These are phyloP conservation scores for Onychomys torridus DNA, from an alignment of 2,797 vertebrate species.

Conservation along the genomic window DNA sequence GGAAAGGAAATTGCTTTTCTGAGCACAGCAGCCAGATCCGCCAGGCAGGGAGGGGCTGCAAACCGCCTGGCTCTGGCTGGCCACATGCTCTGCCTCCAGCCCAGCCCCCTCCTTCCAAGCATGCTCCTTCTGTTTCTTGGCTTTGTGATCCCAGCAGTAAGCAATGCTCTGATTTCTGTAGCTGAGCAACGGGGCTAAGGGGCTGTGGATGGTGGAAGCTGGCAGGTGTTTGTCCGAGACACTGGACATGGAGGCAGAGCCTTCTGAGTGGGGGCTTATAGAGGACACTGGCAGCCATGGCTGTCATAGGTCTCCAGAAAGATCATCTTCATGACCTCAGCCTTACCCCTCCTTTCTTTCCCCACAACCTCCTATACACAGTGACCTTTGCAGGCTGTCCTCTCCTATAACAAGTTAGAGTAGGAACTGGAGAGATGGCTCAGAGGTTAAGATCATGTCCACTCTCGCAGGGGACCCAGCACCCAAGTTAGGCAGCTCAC, in stretches of 20 bases:
- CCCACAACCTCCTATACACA: neutral
- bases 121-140: neutral
- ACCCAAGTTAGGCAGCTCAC: neutral
- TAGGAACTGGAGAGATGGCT: neutral
- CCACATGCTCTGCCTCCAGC: neutral
- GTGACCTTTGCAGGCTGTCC: neutral
- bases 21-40: neutral
- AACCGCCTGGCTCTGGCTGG: neutral
- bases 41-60: neutral
- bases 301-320: neutral
- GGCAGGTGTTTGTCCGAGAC: neutral
- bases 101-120: neutral
- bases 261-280: neutral
- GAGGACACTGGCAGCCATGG: neutral
- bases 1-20: neutral
- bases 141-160: neutral
- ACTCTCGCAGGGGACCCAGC: neutral
- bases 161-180: neutral
- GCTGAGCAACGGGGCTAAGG: neutral
- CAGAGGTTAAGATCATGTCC: neutral
- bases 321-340: accelerated
- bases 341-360: too few species aligned
- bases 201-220: neutral
- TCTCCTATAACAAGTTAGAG: too few species aligned
- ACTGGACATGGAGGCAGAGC: neutral